Base-by-base conservation (phyloP, 2,888 invertebrate species). In the Tuta absoluta region DNA sequence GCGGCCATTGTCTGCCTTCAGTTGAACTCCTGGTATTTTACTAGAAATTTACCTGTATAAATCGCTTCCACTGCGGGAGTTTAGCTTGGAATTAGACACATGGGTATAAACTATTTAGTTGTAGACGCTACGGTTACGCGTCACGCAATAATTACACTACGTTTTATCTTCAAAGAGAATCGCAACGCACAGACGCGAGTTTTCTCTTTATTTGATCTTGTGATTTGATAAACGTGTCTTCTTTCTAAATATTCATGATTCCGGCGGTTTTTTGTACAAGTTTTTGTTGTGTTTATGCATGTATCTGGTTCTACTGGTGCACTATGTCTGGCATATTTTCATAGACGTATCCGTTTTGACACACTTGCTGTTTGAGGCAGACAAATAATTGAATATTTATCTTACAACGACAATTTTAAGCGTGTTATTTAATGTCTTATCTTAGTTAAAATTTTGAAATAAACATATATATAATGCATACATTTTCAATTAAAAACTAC, bases 131-230 rank as follows among this genome's bases (percentile, higher is more conserved):
- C 28, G 17, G 24, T 53, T 24, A 17, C 56, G 28, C 56, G 33
- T 56, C 56, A 33, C 24, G 56, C 56, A 33, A 33, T 56, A 33
- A 56, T 33, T 56, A 33, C 33, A 8, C 33, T 33, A 33, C 33
- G 10, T 10, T 5, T 56, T 56, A 56, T 56, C 56, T 56, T 17
- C 28, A 28, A 7, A 33, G 56, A 23, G 10, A 56, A 17, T 24
- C 17, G 56, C 14, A 53, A 53, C 8, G 24, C 19, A 56, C 56
- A 56, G 56, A 24, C 56, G 11, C 21, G 4, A 45, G 45, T 51
- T 56, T 56, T 56, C 56, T 56, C 56, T 56, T 56, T 56, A 56
- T 56, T 33, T 56, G 33, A 56, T 56, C 56, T 33, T 11, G 17
- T 56, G 33, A 56, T 56, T 56, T 56, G 56, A 56, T 56, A 33